A percentile compares a stretch with the other conserved stretches of the same genome.
phyloP scores from a whole-genome alignment of 1,140 invertebrate species.

The Penaeus japonicus region DNA sequence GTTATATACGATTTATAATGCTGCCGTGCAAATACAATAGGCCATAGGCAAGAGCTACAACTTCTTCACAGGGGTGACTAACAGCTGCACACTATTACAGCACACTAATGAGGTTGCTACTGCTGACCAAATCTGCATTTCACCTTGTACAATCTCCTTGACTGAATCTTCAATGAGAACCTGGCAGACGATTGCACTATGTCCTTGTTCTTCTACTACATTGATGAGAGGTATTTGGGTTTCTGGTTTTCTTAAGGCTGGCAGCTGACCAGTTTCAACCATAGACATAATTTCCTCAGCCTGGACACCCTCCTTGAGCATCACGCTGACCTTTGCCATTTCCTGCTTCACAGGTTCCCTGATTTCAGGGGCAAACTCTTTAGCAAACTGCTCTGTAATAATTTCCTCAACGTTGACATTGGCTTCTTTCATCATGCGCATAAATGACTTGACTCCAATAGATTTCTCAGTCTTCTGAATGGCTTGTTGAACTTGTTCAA shows the following conservation, averaged over 20 bases:
- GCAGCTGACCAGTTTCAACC: slow-evolving; percentile 38
- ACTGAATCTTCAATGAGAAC: slow-evolving; percentile 60
- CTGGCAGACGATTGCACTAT: slow-evolving; percentile 57
- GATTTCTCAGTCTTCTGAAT: slow-evolving; percentile 39
- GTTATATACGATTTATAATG: too few relatives aligned
- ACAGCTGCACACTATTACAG: too few relatives aligned
- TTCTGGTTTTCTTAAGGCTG: slow-evolving; percentile 25
- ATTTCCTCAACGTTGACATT: slow-evolving; percentile 44
- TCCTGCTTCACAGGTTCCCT: slow-evolving; percentile 23
- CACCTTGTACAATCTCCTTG: slow-evolving; percentile 58
- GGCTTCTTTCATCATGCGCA: slow-evolving; percentile 45
- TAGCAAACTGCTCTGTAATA: slow-evolving; percentile 40
- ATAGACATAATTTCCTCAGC: slow-evolving; percentile 43
- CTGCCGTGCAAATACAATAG: too few relatives aligned
- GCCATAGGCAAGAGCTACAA: too few relatives aligned
- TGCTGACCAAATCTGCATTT: background rate
- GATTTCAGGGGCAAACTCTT: slow-evolving; percentile 18
- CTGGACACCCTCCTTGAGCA: slow-evolving; percentile 46
- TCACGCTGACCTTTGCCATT: slow-evolving; percentile 49
- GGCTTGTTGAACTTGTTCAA: slow-evolving; percentile 40
- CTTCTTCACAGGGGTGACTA: too few relatives aligned
- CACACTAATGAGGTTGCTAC: background rate
- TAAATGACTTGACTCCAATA: slow-evolving; percentile 40
- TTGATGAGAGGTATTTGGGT: slow-evolving; percentile 44
- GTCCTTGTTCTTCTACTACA: slow-evolving; percentile 43